Conservation (phyloP, 2,888 invertebrate genomes). For the Cosmorhoe ocellata region DNA sequence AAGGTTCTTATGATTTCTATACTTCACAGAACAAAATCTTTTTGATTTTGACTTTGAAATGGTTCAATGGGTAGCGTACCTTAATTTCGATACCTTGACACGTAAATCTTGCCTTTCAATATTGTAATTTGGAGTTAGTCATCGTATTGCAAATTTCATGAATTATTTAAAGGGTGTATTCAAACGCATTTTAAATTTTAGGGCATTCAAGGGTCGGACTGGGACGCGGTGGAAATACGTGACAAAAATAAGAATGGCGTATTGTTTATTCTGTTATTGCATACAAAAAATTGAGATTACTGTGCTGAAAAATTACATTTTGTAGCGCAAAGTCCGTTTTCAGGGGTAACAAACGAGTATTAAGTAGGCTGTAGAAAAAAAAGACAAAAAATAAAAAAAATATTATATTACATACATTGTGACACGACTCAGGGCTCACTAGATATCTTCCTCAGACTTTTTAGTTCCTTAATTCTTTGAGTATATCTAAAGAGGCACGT, state of each 20-base stretch:
- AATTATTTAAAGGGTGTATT: slow-evolving; percentile 18
- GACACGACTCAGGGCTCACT: no score
- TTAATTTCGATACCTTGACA: slow-evolving; percentile 30
- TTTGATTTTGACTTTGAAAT: no score
- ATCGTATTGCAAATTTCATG: slow-evolving; percentile 24
- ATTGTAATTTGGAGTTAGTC: slow-evolving; percentile 29
- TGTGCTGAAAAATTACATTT: neutral
- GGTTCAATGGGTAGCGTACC: neutral
- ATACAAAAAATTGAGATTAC: neutral
- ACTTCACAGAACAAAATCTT: no score
- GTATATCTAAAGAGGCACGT: no score
- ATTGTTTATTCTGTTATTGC: neutral
- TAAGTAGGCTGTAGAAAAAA: no score
- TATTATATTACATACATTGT: no score
- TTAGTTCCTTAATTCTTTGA: no score
- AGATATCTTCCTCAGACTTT: no score
- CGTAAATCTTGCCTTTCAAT: slow-evolving; percentile 30
- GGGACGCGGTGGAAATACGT: slow-evolving; percentile 14
- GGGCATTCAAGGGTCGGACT: slow-evolving; percentile 18
- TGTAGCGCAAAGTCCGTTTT: neutral
- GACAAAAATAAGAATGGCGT: slow-evolving; percentile 7
- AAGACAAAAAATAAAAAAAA: no score
- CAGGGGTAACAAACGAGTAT: no score
- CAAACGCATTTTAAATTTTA: slow-evolving; percentile 24
- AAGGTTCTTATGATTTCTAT: no score